Conservation (phyloP, 1,140 invertebrate species). For the Propsilocerus akamusi region DNA sequence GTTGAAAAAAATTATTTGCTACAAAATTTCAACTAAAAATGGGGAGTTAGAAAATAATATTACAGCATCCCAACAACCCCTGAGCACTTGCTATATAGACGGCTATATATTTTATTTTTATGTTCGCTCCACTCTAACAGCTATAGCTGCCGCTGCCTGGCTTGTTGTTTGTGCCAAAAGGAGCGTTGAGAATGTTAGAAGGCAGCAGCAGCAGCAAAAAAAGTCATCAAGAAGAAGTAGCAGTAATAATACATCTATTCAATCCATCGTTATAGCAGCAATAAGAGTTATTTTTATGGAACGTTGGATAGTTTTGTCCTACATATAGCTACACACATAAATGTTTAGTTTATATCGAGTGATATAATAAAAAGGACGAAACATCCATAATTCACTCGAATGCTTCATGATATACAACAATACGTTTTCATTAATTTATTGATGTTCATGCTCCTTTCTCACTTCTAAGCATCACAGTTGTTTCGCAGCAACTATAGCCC, state of each 20-base stretch:
- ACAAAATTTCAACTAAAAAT: constrained; percentile 2
- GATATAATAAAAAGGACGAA: background rate
- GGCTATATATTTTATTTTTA: constrained; percentile 4
- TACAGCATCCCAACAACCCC: background rate
- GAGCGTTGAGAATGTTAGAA: background rate
- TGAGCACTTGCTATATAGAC: background rate
- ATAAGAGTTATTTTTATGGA: constrained; percentile 3
- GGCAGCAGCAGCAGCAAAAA: background rate
- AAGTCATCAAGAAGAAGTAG: background rate
- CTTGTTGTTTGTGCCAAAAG: background rate
- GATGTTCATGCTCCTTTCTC: no score
- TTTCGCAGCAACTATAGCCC: no score
- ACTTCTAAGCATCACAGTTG: no score
- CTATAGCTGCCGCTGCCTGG: background rate
- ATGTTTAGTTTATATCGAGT: no score
- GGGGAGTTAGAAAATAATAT: background rate
- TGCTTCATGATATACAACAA: background rate
- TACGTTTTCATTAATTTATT: constrained; percentile 3
- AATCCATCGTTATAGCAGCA: background rate
- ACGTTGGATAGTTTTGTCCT: no score
- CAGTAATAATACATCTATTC: constrained; percentile 2
- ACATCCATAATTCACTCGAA: background rate
- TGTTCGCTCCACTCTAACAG: background rate
- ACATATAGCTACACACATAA: no score
- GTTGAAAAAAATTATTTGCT: background rate